Percentiles rank a stretch among this genome's conserved stretches.
These are phyloP conservation scores for Leptoclinus maculatus DNA, from an alignment of 2,797 vertebrate species.

Conservation along the genomic window DNA sequence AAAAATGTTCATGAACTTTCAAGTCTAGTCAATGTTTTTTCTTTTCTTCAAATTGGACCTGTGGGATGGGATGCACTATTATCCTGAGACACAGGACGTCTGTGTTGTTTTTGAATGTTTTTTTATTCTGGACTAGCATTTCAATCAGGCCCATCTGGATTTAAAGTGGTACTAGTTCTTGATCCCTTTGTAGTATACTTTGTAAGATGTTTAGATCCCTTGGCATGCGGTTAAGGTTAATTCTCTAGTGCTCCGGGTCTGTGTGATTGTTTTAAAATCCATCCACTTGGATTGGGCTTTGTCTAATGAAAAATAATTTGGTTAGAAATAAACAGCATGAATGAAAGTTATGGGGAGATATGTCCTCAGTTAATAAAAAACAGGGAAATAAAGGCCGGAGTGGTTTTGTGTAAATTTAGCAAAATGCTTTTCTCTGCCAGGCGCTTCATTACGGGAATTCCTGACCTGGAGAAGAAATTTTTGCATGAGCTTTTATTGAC, in stretches of 20 bases:
- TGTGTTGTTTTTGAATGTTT: conserved; percentile 30
- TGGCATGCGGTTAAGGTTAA: conserved; percentile 17
- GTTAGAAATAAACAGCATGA: not conserved
- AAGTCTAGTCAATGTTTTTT: conserved; percentile 20
- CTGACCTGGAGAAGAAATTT: conserved; percentile 28
- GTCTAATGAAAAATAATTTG: not conserved
- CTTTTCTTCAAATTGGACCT: conserved; percentile 27
- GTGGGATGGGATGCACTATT: not conserved
- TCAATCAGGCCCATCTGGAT: conserved; percentile 4
- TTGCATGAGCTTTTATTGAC: conserved; percentile 38
- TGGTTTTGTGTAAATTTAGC: conserved; percentile 34
- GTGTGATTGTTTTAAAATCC: conserved; percentile 10
- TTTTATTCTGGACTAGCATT: conserved; percentile 28
- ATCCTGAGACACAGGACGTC: not conserved
- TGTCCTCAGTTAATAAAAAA: conserved; percentile 29
- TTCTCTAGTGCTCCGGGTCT: not conserved
- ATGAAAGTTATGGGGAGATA: conserved; percentile 21
- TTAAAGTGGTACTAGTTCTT: conserved; percentile 21
- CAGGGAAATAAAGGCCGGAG: conserved; percentile 14
- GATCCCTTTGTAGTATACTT: conserved; percentile 8
- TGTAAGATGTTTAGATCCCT: not conserved
- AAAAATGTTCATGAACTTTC: conserved; percentile 32
- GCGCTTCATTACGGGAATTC: conserved; percentile 24
- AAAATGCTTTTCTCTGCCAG: not conserved
- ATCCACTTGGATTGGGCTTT: not conserved